A percentile compares a stretch with the other conserved stretches of the same genome.
phyloP scores from a whole-genome alignment of 2,888 invertebrate genomes.

The Agonopterix subpropinquella region DNA sequence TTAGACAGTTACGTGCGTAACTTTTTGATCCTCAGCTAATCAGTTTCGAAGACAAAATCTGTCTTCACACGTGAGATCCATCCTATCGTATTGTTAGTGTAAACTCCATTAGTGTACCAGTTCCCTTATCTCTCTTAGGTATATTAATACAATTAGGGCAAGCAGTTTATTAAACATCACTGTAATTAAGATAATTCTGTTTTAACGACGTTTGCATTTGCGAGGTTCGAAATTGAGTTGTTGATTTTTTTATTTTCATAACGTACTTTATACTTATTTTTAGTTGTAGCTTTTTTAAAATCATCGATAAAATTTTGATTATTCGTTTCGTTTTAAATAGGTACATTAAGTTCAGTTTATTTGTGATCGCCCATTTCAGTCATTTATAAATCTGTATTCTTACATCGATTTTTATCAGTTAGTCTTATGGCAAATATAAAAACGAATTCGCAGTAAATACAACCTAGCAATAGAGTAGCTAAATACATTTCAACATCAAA shows the following conservation, averaged over 20 bases:
- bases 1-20: not conserved
- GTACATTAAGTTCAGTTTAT: no score
- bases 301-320: no score
- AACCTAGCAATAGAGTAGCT: no score
- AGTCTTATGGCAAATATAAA: no score
- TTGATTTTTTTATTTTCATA: no score
- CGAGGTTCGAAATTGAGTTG: not conserved
- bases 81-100: conserved; percentile 7
- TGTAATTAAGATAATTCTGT: conserved; percentile 12
- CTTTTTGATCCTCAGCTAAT: conserved; percentile 4
- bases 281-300: no score
- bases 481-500: not conserved
- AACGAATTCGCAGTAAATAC: no score
- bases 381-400: no score
- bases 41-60: conserved; percentile 3
- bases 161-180: conserved; percentile 22
- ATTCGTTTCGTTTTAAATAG: no score
- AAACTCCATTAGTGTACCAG: conserved; percentile 12
- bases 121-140: conserved; percentile 11
- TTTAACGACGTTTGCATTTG: conserved; percentile 11
- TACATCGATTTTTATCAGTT: no score
- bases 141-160: conserved; percentile 17
- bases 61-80: conserved; percentile 10
- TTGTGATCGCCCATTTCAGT: no score
- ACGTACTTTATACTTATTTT: no score